phyloP scores from a whole-genome alignment of 2,113 vertebrate genomes.

The Dermatemys mawii region DNA sequence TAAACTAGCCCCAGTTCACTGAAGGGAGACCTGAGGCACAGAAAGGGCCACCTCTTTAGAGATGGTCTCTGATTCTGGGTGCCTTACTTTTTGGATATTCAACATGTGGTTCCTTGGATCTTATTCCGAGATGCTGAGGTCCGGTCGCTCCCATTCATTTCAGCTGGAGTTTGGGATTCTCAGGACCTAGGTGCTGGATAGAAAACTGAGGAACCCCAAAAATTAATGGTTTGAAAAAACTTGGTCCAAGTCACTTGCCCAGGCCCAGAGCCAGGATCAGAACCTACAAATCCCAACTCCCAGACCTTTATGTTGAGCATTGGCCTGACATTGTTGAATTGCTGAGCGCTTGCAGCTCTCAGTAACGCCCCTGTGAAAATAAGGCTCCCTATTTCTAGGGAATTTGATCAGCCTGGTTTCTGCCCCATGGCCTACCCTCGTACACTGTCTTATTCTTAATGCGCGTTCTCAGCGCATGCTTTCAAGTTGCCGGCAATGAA shows the following conservation, averaged over 20 bases:
- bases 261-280: background rate
- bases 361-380: background rate
- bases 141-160: background rate
- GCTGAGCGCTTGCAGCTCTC: rapidly evolving
- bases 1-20: background rate
- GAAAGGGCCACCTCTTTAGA: background rate
- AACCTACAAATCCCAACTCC: background rate
- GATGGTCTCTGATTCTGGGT: background rate
- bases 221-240: background rate
- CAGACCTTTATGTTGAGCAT: background rate
- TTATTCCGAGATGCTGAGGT: background rate
- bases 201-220: background rate
- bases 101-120: background rate
- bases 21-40: background rate
- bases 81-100: background rate
- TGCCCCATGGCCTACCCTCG: background rate
- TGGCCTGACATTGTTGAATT: background rate
- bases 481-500: background rate
- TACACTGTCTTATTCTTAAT: background rate
- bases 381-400: background rate
- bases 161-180: background rate
- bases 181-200: background rate
- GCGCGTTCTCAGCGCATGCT: background rate
- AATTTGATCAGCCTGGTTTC: background rate
- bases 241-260: background rate